Percentiles rank a stretch among this genome's conserved stretches.
Conservation (phyloP, 2,888 invertebrate genomes). For the Autographa pulchrina region DNA sequence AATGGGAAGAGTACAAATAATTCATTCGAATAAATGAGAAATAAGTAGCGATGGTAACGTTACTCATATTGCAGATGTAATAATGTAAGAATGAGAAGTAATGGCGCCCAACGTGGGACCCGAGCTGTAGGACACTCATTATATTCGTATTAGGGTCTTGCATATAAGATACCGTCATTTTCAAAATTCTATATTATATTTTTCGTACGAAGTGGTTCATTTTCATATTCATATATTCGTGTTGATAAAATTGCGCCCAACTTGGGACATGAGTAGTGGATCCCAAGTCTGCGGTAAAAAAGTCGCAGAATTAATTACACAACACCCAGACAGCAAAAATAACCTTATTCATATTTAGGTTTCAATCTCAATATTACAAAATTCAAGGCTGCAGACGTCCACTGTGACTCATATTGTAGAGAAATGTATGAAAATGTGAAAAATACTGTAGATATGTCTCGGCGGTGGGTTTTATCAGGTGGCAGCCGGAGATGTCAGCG, state of each 20-base stretch:
- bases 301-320: slow-evolving; percentile 6
- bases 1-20: slow-evolving; percentile 43
- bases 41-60: slow-evolving; percentile 49
- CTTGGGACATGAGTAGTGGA: slow-evolving; percentile 5
- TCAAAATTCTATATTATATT: slow-evolving; percentile 27
- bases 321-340: slow-evolving; percentile 8
- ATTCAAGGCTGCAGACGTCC: slow-evolving; percentile 19
- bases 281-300: neutral
- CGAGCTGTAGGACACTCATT: slow-evolving; percentile 48
- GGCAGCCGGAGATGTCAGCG: slow-evolving; percentile 51
- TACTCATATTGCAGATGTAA: slow-evolving; percentile 54
- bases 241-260: slow-evolving; percentile 23
- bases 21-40: slow-evolving; percentile 58
- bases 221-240: no score
- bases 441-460: slow-evolving; percentile 35
- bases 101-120: slow-evolving; percentile 56
- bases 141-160: slow-evolving; percentile 54
- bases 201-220: slow-evolving; percentile 17
- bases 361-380: slow-evolving; percentile 27
- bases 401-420: slow-evolving; percentile 24
- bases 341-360: slow-evolving; percentile 28
- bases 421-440: slow-evolving; percentile 35
- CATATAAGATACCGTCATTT: slow-evolving; percentile 33
- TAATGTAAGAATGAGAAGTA: slow-evolving; percentile 58
- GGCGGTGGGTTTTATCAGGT: slow-evolving; percentile 52